Conservation (phyloP, 2,113 vertebrate genomes). For the Muntiacus reevesi region DNA sequence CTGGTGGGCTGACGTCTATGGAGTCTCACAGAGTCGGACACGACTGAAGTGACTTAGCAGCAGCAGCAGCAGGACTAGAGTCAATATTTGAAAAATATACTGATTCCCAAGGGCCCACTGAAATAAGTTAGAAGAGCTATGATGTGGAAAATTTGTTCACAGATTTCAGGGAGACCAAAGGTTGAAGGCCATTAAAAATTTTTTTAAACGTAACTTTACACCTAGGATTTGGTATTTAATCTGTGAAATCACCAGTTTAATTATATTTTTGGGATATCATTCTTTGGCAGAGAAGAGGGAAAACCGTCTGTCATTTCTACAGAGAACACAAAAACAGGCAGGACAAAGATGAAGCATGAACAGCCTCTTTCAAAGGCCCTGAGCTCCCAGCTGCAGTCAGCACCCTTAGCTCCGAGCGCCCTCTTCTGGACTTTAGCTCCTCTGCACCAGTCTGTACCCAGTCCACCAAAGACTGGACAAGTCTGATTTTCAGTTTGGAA, state of each 20-base stretch:
- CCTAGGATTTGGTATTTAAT: constrained; percentile 16
- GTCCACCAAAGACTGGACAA: not conserved
- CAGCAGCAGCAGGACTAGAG: no score
- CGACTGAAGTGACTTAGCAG: no score
- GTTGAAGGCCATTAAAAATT: not conserved
- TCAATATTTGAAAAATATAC: no score
- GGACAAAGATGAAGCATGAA: not conserved
- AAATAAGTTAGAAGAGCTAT: not conserved
- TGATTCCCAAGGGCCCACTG: not conserved
- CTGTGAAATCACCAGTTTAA: constrained; percentile 25
- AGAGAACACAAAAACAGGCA: not conserved
- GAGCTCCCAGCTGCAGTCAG: rapidly evolving
- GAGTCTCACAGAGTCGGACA: no score
- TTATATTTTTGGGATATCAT: not conserved
- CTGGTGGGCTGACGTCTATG: no score
- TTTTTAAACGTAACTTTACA: not conserved
- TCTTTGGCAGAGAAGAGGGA: not conserved
- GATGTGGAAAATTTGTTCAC: not conserved
- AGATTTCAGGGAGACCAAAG: constrained; percentile 1
- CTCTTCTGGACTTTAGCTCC: constrained; percentile 57
- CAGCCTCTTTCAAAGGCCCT: not conserved
- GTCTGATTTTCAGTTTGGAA: not conserved
- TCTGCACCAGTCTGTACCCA: not conserved
- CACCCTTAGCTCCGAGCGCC: constrained; percentile 54
- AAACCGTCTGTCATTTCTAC: not conserved